Evolutionary conservation across 2,113 vertebrate species (phyloP).

Genomic region (Dendrocopos noguchii): DNA sequence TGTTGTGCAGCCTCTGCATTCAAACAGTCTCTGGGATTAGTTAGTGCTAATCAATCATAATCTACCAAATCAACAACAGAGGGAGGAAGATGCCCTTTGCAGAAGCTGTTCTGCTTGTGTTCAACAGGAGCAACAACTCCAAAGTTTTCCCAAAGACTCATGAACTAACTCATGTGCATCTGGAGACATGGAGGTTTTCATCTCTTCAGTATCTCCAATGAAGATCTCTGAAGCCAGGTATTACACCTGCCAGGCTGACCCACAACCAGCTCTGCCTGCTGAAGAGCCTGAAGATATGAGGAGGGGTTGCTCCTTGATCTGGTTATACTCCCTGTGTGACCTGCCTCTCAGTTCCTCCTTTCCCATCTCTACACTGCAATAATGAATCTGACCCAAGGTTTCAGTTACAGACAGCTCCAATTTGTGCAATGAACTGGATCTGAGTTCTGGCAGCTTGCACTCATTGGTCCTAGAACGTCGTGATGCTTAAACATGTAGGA

Average conservation of each 20-base stretch:
- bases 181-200: neutral
- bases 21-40: neutral
- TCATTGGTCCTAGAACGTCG: neutral
- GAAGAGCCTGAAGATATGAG: accelerated
- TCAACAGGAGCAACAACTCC: neutral
- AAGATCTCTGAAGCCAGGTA: neutral
- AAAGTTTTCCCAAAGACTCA: neutral
- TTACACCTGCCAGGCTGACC: neutral
- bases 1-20: neutral
- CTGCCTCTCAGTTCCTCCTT: neutral
- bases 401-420: neutral
- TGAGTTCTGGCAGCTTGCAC: neutral
- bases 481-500: neutral
- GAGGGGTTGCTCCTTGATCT: neutral
- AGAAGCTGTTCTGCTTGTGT: neutral
- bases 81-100: neutral
- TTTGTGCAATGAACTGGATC: neutral
- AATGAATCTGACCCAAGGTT: neutral
- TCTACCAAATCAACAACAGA: neutral
- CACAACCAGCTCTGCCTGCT: neutral
- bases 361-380: neutral
- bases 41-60: neutral
- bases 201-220: neutral
- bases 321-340: accelerated
- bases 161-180: accelerated